These are phyloP conservation scores for Eurytoma adleriae DNA, from an alignment of 2,888 invertebrate species.

Conservation along the genomic window DNA sequence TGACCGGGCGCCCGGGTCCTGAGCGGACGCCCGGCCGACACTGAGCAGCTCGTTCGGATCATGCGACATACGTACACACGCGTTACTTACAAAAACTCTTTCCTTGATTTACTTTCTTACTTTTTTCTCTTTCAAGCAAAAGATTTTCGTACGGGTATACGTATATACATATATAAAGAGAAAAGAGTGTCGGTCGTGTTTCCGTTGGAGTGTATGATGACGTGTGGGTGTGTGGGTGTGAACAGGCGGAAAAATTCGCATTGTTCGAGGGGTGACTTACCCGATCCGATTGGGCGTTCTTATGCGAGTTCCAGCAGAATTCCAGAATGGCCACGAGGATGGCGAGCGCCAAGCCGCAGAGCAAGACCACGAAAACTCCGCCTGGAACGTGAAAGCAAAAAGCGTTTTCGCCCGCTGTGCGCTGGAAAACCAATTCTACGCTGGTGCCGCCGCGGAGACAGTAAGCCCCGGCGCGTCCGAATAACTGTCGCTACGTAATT, in stretches of 20 bases:
- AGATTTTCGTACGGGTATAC: background rate
- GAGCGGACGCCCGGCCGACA: too few relatives aligned
- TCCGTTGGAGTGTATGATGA: too few relatives aligned
- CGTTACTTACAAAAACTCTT: background rate
- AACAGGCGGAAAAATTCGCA: slow-evolving; percentile 32
- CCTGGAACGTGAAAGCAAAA: slow-evolving; percentile 75
- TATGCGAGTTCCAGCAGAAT: slow-evolving; percentile 96
- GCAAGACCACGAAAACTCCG: slow-evolving; percentile 97
- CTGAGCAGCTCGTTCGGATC: slow-evolving; percentile 8
- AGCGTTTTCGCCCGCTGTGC: background rate
- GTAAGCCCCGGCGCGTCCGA: too few relatives aligned
- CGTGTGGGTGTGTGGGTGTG: background rate
- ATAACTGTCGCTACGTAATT: too few relatives aligned
- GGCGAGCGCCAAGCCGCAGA: slow-evolving; percentile 93
- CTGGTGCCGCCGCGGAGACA: too few relatives aligned
- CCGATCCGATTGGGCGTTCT: slow-evolving; percentile 88
- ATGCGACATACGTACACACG: slow-evolving; percentile 40
- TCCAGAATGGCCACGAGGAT: slow-evolving; percentile 95
- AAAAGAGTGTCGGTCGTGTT: too few relatives aligned
- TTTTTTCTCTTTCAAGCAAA: too few relatives aligned
- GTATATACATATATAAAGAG: background rate
- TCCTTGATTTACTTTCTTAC: too few relatives aligned
- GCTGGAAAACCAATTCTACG: too few relatives aligned
- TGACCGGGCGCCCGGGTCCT: too few relatives aligned
- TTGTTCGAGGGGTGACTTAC: slow-evolving; percentile 71